A percentile compares a stretch with the other conserved stretches of the same genome.
Conservation (phyloP, 2,113 vertebrate species). For the Poecilia latipinna region DNA sequence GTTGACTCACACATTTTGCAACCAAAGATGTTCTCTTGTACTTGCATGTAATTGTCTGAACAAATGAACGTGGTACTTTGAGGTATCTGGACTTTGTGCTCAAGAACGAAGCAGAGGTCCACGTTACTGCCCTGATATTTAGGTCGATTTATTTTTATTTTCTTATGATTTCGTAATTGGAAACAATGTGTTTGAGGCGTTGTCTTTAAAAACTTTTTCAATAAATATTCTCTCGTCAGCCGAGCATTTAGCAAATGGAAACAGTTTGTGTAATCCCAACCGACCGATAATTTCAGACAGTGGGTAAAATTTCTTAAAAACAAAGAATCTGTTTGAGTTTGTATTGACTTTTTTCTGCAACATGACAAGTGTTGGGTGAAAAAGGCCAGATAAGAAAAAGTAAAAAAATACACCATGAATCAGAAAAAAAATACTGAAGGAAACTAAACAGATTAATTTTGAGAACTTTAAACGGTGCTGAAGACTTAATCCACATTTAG, state of each 20-base stretch:
- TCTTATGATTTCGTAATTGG: background rate
- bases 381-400: slow-evolving; percentile 24
- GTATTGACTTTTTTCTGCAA: slow-evolving; percentile 59
- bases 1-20: background rate
- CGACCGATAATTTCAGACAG: background rate
- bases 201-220: background rate
- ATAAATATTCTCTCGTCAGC: background rate
- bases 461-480: slow-evolving; percentile 27
- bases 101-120: background rate
- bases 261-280: background rate
- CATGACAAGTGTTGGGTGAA: slow-evolving; percentile 58
- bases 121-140: background rate
- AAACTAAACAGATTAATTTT: slow-evolving; percentile 50
- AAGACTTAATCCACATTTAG: too few species aligned
- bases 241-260: background rate
- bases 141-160: background rate
- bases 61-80: background rate
- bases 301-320: slow-evolving; percentile 49
- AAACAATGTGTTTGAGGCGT: background rate
- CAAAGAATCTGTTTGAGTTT: slow-evolving; percentile 50
- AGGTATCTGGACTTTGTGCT: background rate
- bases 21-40: background rate
- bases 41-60: background rate
- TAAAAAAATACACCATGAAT: background rate
- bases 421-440: slow-evolving; percentile 33